Base-by-base conservation (phyloP, 2,888 invertebrate species). In the Epinotia brunnichana region DNA sequence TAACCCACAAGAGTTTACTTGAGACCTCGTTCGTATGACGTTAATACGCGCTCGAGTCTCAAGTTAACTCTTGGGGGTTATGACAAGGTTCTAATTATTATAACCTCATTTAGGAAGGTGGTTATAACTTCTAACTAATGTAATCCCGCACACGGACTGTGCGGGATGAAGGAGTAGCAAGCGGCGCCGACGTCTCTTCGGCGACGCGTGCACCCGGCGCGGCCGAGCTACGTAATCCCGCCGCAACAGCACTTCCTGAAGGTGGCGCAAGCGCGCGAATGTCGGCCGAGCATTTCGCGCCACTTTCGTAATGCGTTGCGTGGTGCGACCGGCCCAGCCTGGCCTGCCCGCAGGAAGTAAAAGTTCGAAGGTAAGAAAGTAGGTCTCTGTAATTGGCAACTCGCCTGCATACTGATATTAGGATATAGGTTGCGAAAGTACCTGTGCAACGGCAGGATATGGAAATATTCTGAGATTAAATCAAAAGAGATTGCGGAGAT, bases 291-390 rank as follows among this genome's bases (percentile, higher is more conserved):
- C 90, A 91, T 92, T 92, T 92, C 92, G 92, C 92, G 92, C 91
- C 90, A 92, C 92, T 92, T 91, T 93, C 92, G 92, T 91, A 92
- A 93, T 90, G 87, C 87, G 88, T 91, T 92, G 92, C 91, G 92
- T 91, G 89, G 92, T 86, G 88, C 91, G 90, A 87, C 89, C 90
- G 90, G 89, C 90, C 87, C 63, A 67, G 89, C 87, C 89, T 85
- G 82, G 90, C 88, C 87, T 84, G 90, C 90, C 91, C 92, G 91
- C 91, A 93, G 93, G 93, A 93, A 93, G 93, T 93, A 93, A 93
- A 92, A 93, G 93, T 93, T 93, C 92, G 92, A 92, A 92, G 93
- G 91, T 92, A 92, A 91, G 93, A 92, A 93, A 93, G 92, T 92
- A 91, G 93, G 93, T 92, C 92, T 91, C 87, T 91, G 90, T 90